phyloP scores from a whole-genome alignment of 1,140 invertebrate genomes.

The Heliconius congener region DNA sequence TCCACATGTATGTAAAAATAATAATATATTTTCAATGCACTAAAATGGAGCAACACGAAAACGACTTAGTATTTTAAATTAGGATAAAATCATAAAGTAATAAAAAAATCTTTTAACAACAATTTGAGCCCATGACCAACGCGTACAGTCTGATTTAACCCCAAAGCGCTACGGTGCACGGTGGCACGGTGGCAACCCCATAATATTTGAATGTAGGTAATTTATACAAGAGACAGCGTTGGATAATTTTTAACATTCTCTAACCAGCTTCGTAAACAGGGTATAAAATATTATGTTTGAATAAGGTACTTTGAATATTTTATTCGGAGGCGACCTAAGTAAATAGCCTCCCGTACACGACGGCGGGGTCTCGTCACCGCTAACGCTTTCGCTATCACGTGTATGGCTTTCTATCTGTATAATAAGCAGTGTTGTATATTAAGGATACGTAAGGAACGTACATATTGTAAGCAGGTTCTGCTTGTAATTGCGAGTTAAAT shows the following conservation, averaged over 20 bases:
- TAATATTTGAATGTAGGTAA: conserved; percentile 21
- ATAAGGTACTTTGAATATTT: conserved; percentile 58
- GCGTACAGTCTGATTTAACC: neutral
- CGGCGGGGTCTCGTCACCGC: conserved; percentile 36
- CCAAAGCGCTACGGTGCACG: neutral
- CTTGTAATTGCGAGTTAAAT: neutral
- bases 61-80: no score
- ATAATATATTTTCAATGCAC: no score
- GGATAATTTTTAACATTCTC: conserved; percentile 38
- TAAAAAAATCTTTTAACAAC: no score
- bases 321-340: conserved; percentile 51
- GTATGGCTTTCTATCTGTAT: conserved; percentile 19
- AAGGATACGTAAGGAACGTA: no score
- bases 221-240: conserved; percentile 30
- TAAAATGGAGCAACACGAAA: no score
- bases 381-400: conserved; percentile 50
- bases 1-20: no score
- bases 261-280: conserved; percentile 44
- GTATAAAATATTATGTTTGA: conserved; percentile 57
- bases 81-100: no score
- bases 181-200: neutral
- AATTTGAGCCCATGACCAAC: neutral
- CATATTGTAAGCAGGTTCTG: neutral
- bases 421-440: conserved; percentile 8
- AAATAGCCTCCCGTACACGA: conserved; percentile 48